These are phyloP conservation scores for Proisotoma minuta DNA, from an alignment of 2,888 invertebrate genomes.

Conservation along the genomic window DNA sequence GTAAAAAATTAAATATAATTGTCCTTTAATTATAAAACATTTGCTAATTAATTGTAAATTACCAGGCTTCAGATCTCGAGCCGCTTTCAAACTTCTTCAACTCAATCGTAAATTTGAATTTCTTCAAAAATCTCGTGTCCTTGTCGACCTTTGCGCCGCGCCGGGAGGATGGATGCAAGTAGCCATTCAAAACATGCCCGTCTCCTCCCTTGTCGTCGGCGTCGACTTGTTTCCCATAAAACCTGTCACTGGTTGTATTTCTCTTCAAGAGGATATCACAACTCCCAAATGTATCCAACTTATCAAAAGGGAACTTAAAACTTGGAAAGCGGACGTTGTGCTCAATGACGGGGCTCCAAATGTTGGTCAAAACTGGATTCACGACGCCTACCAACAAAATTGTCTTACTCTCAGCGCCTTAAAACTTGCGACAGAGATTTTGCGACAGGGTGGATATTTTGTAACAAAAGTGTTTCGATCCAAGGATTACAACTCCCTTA, in stretches of 20 bases:
- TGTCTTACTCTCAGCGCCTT: slow-evolving; percentile 86
- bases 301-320: slow-evolving; percentile 78
- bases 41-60: not conserved
- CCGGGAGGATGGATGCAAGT: slow-evolving; percentile 99
- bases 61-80: slow-evolving; percentile 89
- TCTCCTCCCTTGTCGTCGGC: slow-evolving; percentile 82
- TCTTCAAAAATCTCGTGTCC: slow-evolving; percentile 89
- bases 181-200: slow-evolving; percentile 94
- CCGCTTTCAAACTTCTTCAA: slow-evolving; percentile 98
- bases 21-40: not conserved
- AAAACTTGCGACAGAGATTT: slow-evolving; percentile 83
- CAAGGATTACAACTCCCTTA: slow-evolving; percentile 89
- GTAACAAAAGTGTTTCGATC: slow-evolving; percentile 97
- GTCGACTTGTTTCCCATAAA: slow-evolving; percentile 94
- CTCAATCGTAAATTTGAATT: slow-evolving; percentile 96
- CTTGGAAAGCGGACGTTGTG: slow-evolving; percentile 95
- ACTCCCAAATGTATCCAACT: slow-evolving; percentile 84
- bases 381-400: slow-evolving; percentile 93
- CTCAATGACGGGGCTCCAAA: slow-evolving; percentile 98
- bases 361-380: slow-evolving; percentile 86
- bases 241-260: slow-evolving; percentile 82
- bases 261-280: slow-evolving; percentile 90
- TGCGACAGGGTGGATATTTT: slow-evolving; percentile 91
- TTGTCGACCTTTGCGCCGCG: slow-evolving; percentile 96
- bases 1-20: slow-evolving; percentile 54